Evolutionary conservation across 1,140 invertebrate genomes (phyloP).

Genomic region (Apis mellifera): Amel_HAv3.1 CM009942.2:10445501-10446000

Average conservation of each 20-base stretch:
- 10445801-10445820: no score
- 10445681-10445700: neutral
- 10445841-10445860: no score
- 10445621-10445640: neutral
- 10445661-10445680: neutral
- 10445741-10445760: neutral
- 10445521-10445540: neutral
- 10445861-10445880: rapidly evolving
- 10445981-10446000: constrained; percentile 18
- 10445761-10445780: neutral
- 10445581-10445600: neutral
- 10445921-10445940: neutral
- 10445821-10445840: no score
- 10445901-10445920: neutral
- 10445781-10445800: no score
- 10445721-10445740: neutral
- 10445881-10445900: neutral
- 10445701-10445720: neutral
- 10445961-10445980: constrained; percentile 5
- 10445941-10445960: neutral
- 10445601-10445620: neutral
- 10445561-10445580: neutral
- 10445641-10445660: neutral
- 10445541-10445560: constrained; percentile 22
- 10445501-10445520: neutral